Conservation (phyloP, 2,797 vertebrate species). For the Syncerus caffer region DNA sequence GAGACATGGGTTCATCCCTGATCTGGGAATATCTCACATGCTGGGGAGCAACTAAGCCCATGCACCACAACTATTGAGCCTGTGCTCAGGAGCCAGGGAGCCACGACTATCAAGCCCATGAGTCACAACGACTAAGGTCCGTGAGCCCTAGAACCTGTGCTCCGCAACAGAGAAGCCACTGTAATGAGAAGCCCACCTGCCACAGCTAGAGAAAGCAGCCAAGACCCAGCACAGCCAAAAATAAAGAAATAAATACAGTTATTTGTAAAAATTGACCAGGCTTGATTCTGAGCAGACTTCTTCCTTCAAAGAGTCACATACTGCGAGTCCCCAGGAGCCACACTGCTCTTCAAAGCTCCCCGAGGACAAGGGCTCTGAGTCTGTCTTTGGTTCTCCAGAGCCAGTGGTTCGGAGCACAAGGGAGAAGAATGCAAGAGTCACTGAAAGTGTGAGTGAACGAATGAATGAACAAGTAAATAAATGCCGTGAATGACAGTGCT, state of each 20-base stretch:
- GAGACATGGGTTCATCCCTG: neutral
- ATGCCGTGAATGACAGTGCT: rapidly evolving
- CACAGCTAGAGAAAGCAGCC: neutral
- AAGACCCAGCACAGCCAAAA: neutral
- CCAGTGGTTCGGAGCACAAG: neutral
- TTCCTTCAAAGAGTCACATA: neutral
- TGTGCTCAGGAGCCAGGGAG: neutral
- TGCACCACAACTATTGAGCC: neutral
- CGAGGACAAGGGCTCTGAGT: rapidly evolving
- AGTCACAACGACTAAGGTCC: neutral
- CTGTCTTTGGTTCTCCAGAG: rapidly evolving
- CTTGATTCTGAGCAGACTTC: too few species aligned
- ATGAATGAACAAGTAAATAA: neutral
- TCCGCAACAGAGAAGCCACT: neutral
- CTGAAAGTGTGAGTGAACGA: rapidly evolving
- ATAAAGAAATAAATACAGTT: neutral
- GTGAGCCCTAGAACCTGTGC: neutral
- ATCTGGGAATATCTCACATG: neutral
- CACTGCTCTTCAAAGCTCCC: neutral
- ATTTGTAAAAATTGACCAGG: rapidly evolving
- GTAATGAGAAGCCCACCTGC: neutral
- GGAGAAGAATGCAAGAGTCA: neutral
- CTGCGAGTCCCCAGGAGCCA: neutral
- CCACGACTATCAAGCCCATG: neutral
- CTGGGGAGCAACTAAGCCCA: neutral